Evolutionary conservation across 2,888 invertebrate genomes (phyloP).

Genomic region (Perithous albicinctus): DNA sequence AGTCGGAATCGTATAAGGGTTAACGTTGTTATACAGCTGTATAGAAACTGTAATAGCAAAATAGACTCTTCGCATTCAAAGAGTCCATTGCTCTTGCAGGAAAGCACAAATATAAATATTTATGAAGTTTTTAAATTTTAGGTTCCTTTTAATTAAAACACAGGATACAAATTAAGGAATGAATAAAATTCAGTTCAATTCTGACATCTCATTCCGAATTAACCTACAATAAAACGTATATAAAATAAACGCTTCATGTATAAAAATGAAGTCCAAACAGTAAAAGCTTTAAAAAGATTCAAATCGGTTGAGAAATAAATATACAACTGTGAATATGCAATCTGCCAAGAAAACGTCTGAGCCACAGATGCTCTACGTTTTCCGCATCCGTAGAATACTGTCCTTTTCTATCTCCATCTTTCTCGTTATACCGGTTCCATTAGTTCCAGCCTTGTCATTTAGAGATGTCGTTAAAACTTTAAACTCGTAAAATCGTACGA

Average conservation of each 20-base stretch:
- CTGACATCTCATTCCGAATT: no score
- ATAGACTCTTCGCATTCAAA: no score
- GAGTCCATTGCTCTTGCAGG: no score
- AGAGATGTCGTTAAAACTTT: slow-evolving; percentile 73
- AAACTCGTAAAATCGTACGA: slow-evolving; percentile 78
- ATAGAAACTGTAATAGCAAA: slow-evolving; percentile 1
- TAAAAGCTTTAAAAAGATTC: neutral
- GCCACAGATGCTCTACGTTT: neutral
- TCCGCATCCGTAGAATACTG: slow-evolving; percentile 12
- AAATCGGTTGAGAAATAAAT: neutral
- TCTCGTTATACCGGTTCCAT: slow-evolving; percentile 21
- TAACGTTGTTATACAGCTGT: neutral
- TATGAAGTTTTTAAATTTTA: neutral
- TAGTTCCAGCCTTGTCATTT: slow-evolving; percentile 48
- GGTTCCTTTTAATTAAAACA: neutral
- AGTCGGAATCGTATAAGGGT: slow-evolving; percentile 24
- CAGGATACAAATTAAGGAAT: no score
- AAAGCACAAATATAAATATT: no score
- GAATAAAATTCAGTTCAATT: no score
- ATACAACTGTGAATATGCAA: neutral
- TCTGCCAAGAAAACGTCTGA: slow-evolving; percentile 37
- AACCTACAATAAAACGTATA: neutral
- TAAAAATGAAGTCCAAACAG: neutral
- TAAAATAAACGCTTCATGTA: neutral
- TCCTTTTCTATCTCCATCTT: neutral